These are phyloP conservation scores for Drosophila guanche DNA, from an alignment of 1,140 invertebrate genomes.

Conservation along the genomic window DNA sequence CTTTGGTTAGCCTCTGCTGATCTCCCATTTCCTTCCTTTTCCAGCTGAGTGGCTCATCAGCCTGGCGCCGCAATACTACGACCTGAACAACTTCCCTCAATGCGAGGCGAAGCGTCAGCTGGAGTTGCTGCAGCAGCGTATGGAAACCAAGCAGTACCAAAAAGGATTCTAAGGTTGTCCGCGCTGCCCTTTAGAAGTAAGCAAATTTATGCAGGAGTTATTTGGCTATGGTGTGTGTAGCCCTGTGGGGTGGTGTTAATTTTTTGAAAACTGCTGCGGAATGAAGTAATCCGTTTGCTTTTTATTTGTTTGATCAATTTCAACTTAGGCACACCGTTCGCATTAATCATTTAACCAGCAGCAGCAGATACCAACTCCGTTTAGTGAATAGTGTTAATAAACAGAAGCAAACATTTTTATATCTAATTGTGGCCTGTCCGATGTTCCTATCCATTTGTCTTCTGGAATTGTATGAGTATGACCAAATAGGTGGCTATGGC, in stretches of 20 bases:
- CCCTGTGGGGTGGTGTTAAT: background rate
- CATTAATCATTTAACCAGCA: conserved; percentile 24
- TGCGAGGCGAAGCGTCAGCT: conserved; percentile 98
- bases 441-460: conserved; percentile 82
- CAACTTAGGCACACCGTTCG: conserved; percentile 42
- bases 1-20: too few relatives aligned
- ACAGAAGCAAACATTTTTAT: conserved; percentile 62
- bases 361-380: conserved; percentile 49
- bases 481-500: conserved; percentile 89
- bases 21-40: background rate
- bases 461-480: conserved; percentile 89
- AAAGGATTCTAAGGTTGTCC: conserved; percentile 64
- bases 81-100: conserved; percentile 98
- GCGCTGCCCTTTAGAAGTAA: conserved; percentile 7
- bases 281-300: conserved; percentile 26
- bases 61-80: conserved; percentile 99
- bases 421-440: background rate
- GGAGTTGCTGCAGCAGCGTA: conserved; percentile 91
- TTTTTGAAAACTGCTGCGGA: background rate
- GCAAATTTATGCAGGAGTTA: conserved; percentile 1
- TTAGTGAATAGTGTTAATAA: conserved; percentile 67
- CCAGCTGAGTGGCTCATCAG: conserved; percentile 96
- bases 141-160: conserved; percentile 94
- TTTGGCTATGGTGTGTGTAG: conserved; percentile 4
- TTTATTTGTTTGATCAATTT: conserved; percentile 45